A percentile compares a stretch with the other conserved stretches of the same genome.
Evolutionary conservation across 2,113 vertebrate species (phyloP).

Genomic region (Alosa alosa): DNA sequence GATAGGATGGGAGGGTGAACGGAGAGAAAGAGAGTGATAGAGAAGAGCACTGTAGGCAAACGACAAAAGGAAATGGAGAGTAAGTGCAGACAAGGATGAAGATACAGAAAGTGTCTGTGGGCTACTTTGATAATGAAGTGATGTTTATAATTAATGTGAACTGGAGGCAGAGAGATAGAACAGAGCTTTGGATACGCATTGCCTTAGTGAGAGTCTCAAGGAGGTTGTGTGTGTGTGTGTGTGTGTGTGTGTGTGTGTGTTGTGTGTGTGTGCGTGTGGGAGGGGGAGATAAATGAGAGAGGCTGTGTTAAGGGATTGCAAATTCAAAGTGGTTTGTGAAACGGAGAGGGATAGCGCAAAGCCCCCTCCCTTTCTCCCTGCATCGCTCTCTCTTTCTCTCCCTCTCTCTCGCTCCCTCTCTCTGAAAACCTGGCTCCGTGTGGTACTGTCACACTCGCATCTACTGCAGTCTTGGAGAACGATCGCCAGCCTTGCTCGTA

Average conservation of each 20-base stretch:
- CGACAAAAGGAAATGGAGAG: background rate
- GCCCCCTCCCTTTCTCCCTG: constrained; percentile 30
- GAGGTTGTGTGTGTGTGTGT: background rate
- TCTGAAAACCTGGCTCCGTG: constrained; percentile 36
- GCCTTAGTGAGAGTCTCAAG: background rate
- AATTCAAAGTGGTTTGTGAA: constrained; percentile 66
- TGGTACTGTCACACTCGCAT: constrained; percentile 37
- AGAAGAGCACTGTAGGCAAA: background rate
- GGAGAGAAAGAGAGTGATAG: constrained; percentile 3
- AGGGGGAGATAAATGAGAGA: constrained; percentile 52
- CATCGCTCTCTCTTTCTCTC: background rate
- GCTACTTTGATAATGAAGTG: constrained; percentile 36
- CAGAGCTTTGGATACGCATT: background rate
- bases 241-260: constrained; percentile 8
- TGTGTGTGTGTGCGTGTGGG: background rate
- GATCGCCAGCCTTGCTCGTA: constrained; percentile 33
- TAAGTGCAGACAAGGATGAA: background rate
- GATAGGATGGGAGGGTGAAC: background rate
- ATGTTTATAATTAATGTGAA: constrained; percentile 29
- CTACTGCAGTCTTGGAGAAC: constrained; percentile 62
- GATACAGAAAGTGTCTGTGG: background rate
- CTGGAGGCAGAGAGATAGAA: background rate
- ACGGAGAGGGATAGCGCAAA: constrained; percentile 51
- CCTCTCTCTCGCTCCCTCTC: constrained; percentile 25
- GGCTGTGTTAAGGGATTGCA: constrained; percentile 58